phyloP scores from a whole-genome alignment of 2,888 invertebrate species.

The Encarsia formosa region DNA sequence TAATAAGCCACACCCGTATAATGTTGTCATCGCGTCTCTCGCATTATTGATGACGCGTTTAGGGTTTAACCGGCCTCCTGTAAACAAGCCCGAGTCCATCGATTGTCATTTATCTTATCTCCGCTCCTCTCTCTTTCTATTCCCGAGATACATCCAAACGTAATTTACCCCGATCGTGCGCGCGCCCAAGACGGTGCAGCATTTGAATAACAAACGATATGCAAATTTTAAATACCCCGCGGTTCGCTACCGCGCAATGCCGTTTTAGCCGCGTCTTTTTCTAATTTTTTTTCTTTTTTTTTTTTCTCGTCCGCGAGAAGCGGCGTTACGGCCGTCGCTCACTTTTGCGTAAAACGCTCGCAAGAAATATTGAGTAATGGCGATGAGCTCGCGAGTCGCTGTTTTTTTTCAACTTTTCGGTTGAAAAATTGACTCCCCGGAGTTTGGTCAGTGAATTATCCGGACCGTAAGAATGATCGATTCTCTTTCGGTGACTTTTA shows the following conservation, averaged over 20 bases:
- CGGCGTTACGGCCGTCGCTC: too few species aligned
- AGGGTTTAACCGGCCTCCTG: constrained; percentile 29
- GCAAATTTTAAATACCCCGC: constrained; percentile 37
- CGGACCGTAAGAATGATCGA: too few species aligned
- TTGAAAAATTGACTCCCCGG: too few species aligned
- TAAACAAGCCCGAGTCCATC: constrained; percentile 27
- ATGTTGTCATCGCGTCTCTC: constrained; percentile 36
- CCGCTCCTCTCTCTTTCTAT: constrained; percentile 22
- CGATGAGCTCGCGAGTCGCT: too few species aligned
- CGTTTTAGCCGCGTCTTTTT: too few species aligned
- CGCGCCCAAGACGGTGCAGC: constrained; percentile 22
- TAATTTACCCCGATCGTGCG: constrained; percentile 4
- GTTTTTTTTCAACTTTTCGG: too few species aligned
- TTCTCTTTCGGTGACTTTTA: too few species aligned
- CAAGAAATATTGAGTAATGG: too few species aligned
- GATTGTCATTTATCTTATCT: constrained; percentile 30
- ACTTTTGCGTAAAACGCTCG: too few species aligned
- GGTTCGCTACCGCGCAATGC: background rate
- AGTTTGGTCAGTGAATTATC: too few species aligned
- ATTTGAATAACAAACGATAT: constrained; percentile 51
- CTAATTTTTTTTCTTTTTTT: too few species aligned
- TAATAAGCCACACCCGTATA: constrained; percentile 39
- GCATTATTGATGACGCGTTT: constrained; percentile 39
- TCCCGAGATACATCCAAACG: background rate
- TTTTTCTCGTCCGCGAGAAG: too few species aligned